A percentile compares a stretch with the other conserved stretches of the same genome.
Conservation (phyloP, 2,888 invertebrate species). For the Branchellion lobata region DNA sequence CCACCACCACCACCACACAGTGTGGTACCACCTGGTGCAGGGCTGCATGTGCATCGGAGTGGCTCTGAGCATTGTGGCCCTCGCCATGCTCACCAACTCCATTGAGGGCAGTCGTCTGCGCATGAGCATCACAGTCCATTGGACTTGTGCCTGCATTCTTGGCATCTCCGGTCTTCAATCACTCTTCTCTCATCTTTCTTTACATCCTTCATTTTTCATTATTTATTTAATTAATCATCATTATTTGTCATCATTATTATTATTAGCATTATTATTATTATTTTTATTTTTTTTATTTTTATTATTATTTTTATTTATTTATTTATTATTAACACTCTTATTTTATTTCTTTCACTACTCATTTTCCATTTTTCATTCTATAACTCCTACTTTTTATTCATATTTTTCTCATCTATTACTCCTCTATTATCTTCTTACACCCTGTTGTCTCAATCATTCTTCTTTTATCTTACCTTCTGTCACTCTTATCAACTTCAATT, state of each 20-base stretch:
- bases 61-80: conserved; percentile 46
- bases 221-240: neutral
- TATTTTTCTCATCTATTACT: too few species aligned
- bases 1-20: neutral
- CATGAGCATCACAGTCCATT: conserved; percentile 45
- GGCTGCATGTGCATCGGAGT: conserved; percentile 49
- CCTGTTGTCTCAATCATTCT: too few species aligned
- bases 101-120: conserved; percentile 43
- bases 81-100: conserved; percentile 45
- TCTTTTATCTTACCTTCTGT: too few species aligned
- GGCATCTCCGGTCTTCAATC: conserved; percentile 44
- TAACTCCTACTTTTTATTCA: too few species aligned
- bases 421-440: too few species aligned
- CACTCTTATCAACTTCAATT: too few species aligned
- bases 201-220: neutral
- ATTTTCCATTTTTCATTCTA: too few species aligned
- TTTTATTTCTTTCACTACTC: neutral
- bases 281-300: neutral
- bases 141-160: conserved; percentile 42
- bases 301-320: neutral
- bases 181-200: neutral
- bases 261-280: neutral
- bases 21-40: conserved; percentile 49
- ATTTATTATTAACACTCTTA: too few species aligned
- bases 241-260: too few species aligned